Base-by-base conservation (phyloP, 2,797 vertebrate genomes). In the Notolepis coatsorum region DNA sequence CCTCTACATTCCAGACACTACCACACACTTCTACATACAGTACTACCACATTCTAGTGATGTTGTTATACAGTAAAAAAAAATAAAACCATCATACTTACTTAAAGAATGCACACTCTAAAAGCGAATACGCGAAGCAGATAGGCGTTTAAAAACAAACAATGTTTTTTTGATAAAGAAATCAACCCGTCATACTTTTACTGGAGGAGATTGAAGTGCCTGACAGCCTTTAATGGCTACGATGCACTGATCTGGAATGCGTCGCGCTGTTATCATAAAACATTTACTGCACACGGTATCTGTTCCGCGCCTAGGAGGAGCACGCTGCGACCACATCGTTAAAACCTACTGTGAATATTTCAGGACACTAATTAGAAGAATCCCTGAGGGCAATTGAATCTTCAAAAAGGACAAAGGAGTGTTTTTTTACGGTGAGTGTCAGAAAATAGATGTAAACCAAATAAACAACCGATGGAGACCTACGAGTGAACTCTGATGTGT, bases 261-360 rank as follows among this genome's bases (percentile, higher is more conserved):
- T 53, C 24, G 46, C 61, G 37, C 45, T 17, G 53, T 12, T 72
- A 39, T 43, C 56, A 84, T 83, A 48, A 88, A 84, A 87, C 62
- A 80, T 85, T 54, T 23, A 86, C 63, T 70, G 68, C 66, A 20
- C 47, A 15, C 42, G 31, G 41, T 80, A 84, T 73, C 81, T 82
- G 79, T 70, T 81, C 65, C 18, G 38, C 62, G 68, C 75, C 67
- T 82, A 47, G 0, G 63, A 81, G 75, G 60, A 79, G 68, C 56
- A 65, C 65, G 52, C 65, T 68, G 57, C 81, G 68, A 33, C 47
- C 24, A 18, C 61, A 66, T 76, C 68, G 65, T 55, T 71, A 79
- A n/a, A 79, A 70, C 65, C 54, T 21, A 1, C 37, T 73, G 82
- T 89, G 84, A 86, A 91, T 91, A 89, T 90, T 88, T 90, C 61